Conservation (phyloP, 2,113 vertebrate species). For the Myrmophylax atrothorax region DNA sequence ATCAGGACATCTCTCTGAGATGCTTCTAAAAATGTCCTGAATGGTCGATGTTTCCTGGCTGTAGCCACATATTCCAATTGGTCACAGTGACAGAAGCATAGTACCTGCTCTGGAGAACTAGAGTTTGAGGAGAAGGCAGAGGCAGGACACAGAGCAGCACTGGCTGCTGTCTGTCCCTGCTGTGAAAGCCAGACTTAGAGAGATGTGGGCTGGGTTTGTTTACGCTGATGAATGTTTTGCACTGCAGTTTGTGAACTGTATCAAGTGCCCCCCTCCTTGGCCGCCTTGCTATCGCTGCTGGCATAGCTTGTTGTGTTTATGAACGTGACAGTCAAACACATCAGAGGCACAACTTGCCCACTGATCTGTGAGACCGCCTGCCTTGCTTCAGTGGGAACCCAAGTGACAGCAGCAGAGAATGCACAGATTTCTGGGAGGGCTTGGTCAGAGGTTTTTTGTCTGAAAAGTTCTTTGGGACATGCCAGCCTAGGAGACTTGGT, state of each 20-base stretch:
- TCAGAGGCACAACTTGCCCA: conserved; percentile 49
- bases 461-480: neutral
- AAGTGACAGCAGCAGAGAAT: conserved; percentile 27
- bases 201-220: conserved; percentile 5
- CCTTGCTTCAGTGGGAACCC: conserved; percentile 57
- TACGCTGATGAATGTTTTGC: conserved; percentile 40
- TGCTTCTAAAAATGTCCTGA: neutral
- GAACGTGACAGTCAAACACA: conserved; percentile 65
- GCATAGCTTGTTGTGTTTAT: conserved; percentile 60
- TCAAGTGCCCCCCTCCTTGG: neutral
- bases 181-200: neutral
- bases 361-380: conserved; percentile 67
- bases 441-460: neutral
- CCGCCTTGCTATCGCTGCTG: conserved; percentile 12
- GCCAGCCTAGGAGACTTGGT: neutral
- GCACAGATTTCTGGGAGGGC: conserved; percentile 32
- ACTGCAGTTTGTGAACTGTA: conserved; percentile 43
- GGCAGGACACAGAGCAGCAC: neutral
- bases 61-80: rapidly evolving
- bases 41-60: neutral
- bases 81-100: neutral
- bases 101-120: neutral
- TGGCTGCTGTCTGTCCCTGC: neutral
- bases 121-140: neutral
- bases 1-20: neutral